Evolutionary conservation across 2,113 vertebrate genomes (phyloP), one percentile per base, ranked within the genome.

Genomic region (Atractosteus spatula): DNA sequence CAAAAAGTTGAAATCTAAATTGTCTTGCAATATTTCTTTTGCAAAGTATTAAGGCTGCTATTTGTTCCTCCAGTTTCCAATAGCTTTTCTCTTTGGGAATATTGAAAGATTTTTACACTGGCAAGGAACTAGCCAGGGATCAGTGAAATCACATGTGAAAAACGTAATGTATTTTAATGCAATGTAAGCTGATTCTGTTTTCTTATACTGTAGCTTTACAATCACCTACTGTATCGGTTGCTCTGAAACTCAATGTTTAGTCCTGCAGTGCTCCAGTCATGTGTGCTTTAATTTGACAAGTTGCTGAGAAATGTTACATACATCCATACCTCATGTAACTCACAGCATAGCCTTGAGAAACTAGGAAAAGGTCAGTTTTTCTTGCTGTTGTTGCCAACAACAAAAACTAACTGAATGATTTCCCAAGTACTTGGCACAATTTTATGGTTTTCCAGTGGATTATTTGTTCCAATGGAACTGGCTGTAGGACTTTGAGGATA

Each of bases 231-330:
- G 29, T 29, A 29, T 68, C 51, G 12, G 13, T 55, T 55, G 42
- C 55, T 67, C 16, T 1, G 16, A 45, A 67, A 59, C 56, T 68
- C 41, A 41, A 57, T 57, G 41, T 41, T 14, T 4, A 51, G 41
- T 41, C 83, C 80, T 13, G 6, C 69, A 5, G 55, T 73, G 75
- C 83, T 82, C 74, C 83, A 81, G 61, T 86, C 85, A 80, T 88
- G 87, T 85, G 86, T 88, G 84, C 81, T 61, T 70, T 84, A 84
- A 90, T 88, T 80, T 87, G 87, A 89, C 88, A 89, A 78, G 81
- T 73, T 84, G 89, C 86, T 69, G 83, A 86, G 87, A 82, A 79
- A 81, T 77, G 80, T 85, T 85, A 84, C 83, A 85, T 86, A 86
- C 85, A 88, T 83, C 82, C 59, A 74, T 70, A 80, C 81, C 82